A percentile compares a stretch with the other conserved stretches of the same genome.
Conservation (phyloP, 2,797 vertebrate genomes). For the Phrynocephalus forsythii region DNA sequence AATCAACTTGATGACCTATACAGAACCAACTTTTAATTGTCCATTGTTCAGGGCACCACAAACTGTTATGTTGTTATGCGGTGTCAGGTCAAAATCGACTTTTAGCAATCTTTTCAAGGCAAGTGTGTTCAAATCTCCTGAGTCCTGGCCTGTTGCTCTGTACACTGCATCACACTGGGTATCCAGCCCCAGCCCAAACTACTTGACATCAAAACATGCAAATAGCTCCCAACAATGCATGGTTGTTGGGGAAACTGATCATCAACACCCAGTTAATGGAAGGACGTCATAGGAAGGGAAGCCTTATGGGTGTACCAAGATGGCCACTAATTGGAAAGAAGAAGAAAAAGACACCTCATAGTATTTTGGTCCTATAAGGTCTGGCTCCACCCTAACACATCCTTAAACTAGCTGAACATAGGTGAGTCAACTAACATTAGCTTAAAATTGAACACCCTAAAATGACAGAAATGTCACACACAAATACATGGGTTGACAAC, state of each 20-base stretch:
- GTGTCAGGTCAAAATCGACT: no score
- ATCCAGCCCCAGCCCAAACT: no score
- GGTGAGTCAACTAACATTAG: slow-evolving; percentile 47
- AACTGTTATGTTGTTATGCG: no score
- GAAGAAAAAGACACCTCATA: no score
- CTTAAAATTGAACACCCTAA: neutral
- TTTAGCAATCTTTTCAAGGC: no score
- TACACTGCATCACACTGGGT: neutral
- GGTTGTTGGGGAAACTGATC: neutral
- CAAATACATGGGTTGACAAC: slow-evolving; percentile 43
- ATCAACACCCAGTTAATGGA: neutral
- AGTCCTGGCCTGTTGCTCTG: no score
- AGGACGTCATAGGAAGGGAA: neutral
- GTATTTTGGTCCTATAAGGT: neutral
- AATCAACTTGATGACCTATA: no score
- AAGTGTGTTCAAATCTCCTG: no score
- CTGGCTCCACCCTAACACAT: neutral
- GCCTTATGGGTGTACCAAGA: neutral
- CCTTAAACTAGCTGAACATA: slow-evolving; percentile 45
- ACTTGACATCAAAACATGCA: neutral
- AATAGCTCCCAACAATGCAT: neutral
- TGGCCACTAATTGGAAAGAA: neutral
- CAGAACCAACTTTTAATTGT: neutral
- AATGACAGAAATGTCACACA: neutral
- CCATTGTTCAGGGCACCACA: neutral